Evolutionary conservation across 2,888 invertebrate species (phyloP), one percentile per base, ranked within the genome.

Genomic region (Phymatocera aterrima): DNA sequence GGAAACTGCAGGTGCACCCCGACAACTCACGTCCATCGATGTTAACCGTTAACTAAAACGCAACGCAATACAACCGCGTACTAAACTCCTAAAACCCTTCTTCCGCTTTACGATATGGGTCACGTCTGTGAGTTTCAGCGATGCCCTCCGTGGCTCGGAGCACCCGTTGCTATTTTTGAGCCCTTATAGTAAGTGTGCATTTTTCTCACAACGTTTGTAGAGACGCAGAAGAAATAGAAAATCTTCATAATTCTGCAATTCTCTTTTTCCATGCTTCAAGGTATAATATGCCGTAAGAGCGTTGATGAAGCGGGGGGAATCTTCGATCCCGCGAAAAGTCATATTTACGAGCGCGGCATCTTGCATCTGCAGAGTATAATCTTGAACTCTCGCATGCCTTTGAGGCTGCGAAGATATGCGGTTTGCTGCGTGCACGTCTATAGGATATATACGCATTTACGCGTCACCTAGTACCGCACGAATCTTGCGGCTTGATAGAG

Each of bases 31-130:
- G 12, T 15, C 24, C 28, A 37, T 12, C 37, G 21, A 18, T 43
- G 43, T 68, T 24, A n/a, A 68, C 68, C 24, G 21, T 46, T 46
- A 43, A 43, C 68, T 40, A 8, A 68, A 68, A n/a, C 12, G 60
- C 60, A n/a, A 31, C 8, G 60, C 51, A 8, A 51, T 51, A 21
- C 51, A 51, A 51, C 21, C 65, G 24, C 15, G 21, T n/a, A n/a
- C n/a, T n/a, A 46, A 68, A 28, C 40, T 46, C 64, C 68, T 68
- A 68, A 68, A 68, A 24, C 68, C 4, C 3, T 68, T 46, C 68
- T n/a, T n/a, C n/a, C n/a, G n/a, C 28, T 85, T 85, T 84, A 85
- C 85, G 85, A 85, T 82, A 82, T 82, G 79, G 84, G 82, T 85
- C 85, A 83, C 80, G 80, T 80, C 79, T 77, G 65, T 75, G 46